A percentile compares a stretch with the other conserved stretches of the same genome.
phyloP scores from a whole-genome alignment of 2,888 invertebrate species.

The Drosophila kokeensis region DNA sequence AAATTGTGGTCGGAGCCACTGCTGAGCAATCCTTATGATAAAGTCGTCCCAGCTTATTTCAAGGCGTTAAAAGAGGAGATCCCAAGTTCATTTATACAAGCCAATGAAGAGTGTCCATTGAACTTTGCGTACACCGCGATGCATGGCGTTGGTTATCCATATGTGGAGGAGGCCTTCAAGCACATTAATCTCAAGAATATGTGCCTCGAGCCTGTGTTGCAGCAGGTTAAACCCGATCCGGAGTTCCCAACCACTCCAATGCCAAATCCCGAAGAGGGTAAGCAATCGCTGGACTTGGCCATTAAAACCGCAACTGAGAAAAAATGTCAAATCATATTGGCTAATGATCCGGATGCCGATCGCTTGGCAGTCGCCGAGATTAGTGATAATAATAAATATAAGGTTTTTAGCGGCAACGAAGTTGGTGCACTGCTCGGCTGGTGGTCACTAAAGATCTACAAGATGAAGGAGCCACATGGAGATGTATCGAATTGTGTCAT shows the following conservation, averaged over 20 bases:
- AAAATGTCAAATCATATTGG: constrained; percentile 91
- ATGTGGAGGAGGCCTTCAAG: constrained; percentile 90
- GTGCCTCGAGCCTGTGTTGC: constrained; percentile 82
- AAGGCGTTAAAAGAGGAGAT: constrained; percentile 87
- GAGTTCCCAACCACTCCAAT: constrained; percentile 98
- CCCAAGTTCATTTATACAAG: constrained; percentile 86
- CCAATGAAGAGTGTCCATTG: constrained; percentile 86
- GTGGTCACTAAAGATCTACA: constrained; percentile 92
- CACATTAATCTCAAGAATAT: constrained; percentile 88
- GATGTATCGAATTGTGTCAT: constrained; percentile 90
- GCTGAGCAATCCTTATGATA: constrained; percentile 89
- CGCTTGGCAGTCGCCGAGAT: constrained; percentile 96
- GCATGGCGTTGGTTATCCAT: constrained; percentile 98
- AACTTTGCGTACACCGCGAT: constrained; percentile 96
- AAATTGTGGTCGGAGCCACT: constrained; percentile 86
- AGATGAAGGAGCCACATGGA: constrained; percentile 82
- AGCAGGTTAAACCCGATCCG: constrained; percentile 96
- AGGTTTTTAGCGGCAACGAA: constrained; percentile 95
- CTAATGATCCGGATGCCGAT: constrained; percentile 99
- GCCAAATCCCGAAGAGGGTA: constrained; percentile 99
- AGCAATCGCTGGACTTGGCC: constrained; percentile 91
- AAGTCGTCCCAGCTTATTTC: constrained; percentile 90
- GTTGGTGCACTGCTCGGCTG: constrained; percentile 96
- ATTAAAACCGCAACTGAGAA: constrained; percentile 91
- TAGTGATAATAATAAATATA: constrained; percentile 84